These are phyloP conservation scores for Drosophila seclusa DNA, from an alignment of 2,888 invertebrate genomes.

Conservation along the genomic window DNA sequence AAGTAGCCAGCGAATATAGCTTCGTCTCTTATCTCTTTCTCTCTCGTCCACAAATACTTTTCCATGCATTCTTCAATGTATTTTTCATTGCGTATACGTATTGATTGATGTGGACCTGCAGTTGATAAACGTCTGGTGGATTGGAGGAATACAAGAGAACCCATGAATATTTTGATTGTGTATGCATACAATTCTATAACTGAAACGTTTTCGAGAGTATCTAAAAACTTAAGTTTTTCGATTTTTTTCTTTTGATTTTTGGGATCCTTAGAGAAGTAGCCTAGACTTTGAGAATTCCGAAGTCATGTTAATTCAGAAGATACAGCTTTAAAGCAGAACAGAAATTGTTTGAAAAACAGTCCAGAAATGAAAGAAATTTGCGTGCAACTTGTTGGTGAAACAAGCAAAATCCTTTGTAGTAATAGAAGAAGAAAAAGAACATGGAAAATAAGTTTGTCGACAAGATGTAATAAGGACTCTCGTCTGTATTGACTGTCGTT, in stretches of 20 bases:
- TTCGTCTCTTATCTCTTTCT: slow-evolving; percentile 8
- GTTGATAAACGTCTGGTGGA: slow-evolving; percentile 18
- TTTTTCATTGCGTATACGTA: slow-evolving; percentile 69
- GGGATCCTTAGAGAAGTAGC: neutral
- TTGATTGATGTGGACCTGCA: slow-evolving; percentile 67
- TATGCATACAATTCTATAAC: neutral
- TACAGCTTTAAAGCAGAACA: neutral
- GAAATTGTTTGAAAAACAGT: slow-evolving; percentile 27
- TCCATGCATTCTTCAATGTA: slow-evolving; percentile 54
- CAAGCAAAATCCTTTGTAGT: slow-evolving; percentile 64
- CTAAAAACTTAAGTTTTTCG: neutral
- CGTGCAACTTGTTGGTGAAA: slow-evolving; percentile 63
- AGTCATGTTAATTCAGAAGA: slow-evolving; percentile 13
- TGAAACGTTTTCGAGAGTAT: neutral
- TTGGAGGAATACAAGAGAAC: neutral
- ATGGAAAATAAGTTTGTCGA: slow-evolving; percentile 68
- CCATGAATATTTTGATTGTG: slow-evolving; percentile 11
- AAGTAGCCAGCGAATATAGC: slow-evolving; percentile 37
- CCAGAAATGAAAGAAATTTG: slow-evolving; percentile 47
- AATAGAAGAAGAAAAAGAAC: slow-evolving; percentile 29
- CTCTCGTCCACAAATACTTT: slow-evolving; percentile 3
- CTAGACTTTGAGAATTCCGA: neutral
- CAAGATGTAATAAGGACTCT: slow-evolving; percentile 73
- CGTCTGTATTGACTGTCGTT: slow-evolving; percentile 40
- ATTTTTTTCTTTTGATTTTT: neutral